Percentiles rank a stretch among this genome's conserved stretches.
These are phyloP conservation scores for Ormyrus labotus DNA, from an alignment of 2,888 invertebrate species.

Conservation along the genomic window DNA sequence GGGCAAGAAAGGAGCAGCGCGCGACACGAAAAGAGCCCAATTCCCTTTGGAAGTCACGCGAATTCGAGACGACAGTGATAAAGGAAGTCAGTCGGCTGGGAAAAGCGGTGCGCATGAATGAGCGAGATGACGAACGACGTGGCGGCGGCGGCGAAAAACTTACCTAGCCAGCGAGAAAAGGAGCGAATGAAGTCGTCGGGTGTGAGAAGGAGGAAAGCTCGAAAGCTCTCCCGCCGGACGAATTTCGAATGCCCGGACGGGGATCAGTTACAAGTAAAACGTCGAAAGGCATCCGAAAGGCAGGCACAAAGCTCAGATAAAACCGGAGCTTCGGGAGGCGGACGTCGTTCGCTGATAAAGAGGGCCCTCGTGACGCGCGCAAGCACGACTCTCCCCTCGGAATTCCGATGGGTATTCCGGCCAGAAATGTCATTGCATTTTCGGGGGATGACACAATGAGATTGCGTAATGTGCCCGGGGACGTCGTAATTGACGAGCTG, in stretches of 20 bases:
- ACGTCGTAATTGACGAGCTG: no score
- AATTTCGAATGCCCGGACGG: background rate
- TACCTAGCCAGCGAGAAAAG: background rate
- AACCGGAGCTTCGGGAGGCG: background rate
- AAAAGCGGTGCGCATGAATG: conserved; percentile 31
- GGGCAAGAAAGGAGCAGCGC: background rate
- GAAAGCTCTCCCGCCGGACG: conserved; percentile 19
- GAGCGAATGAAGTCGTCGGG: conserved; percentile 21
- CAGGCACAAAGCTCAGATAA: conserved; percentile 25
- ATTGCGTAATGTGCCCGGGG: conserved; percentile 28
- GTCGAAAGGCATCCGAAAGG: conserved; percentile 12
- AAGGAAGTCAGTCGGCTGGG: conserved; percentile 38
- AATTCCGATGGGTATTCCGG: background rate
- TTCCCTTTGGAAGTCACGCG: conserved; percentile 22
- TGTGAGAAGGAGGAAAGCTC: background rate
- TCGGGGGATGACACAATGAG: conserved; percentile 13
- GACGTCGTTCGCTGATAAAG: conserved; percentile 35
- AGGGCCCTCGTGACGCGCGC: conserved; percentile 10
- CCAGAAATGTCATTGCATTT: background rate
- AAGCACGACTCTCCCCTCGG: background rate
- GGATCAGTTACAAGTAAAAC: conserved; percentile 43
- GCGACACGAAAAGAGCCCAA: background rate
- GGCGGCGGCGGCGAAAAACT: no score
- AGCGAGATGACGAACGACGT: conserved; percentile 39
- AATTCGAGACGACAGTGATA: conserved; percentile 44